Conservation (phyloP, 2,888 invertebrate genomes). For the Tillus elongatus region DNA sequence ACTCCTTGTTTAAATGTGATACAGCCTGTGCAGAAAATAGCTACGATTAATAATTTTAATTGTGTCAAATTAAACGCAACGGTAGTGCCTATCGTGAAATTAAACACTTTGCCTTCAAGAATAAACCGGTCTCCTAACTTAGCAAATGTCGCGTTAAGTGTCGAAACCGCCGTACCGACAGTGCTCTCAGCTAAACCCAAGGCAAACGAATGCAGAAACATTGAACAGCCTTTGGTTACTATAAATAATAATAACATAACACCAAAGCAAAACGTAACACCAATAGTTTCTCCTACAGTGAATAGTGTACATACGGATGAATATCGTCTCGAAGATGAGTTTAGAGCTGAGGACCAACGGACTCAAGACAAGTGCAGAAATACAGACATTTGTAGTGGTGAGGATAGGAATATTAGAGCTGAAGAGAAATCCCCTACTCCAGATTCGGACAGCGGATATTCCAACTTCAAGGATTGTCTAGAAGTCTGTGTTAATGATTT, state of each 20-base stretch:
- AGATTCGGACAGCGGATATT: conserved; percentile 39
- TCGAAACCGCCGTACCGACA: conserved; percentile 39
- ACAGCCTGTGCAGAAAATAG: conserved; percentile 36
- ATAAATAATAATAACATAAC: conserved; percentile 12
- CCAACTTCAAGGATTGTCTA: conserved; percentile 25
- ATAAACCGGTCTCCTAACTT: conserved; percentile 27
- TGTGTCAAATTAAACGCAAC: conserved; percentile 41
- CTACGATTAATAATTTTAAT: conserved; percentile 37
- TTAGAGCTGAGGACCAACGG: background rate
- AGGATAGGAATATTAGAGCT: conserved; percentile 20
- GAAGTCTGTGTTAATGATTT: conserved; percentile 33
- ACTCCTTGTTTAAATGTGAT: conserved; percentile 37
- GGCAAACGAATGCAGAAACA: conserved; percentile 21
- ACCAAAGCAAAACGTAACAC: conserved; percentile 19
- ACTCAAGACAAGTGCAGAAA: conserved; percentile 1
- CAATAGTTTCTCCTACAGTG: no score
- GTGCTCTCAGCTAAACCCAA: conserved; percentile 36
- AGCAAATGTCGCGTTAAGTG: conserved; percentile 29
- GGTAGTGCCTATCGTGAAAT: conserved; percentile 43
- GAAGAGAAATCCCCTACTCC: conserved; percentile 25
- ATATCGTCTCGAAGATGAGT: background rate
- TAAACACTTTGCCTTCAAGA: conserved; percentile 37
- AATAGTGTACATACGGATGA: no score
- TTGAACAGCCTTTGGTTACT: no score
- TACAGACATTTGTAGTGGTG: conserved; percentile 17